Evolutionary conservation across 2,888 invertebrate genomes (phyloP), one percentile per base, ranked within the genome.

Genomic region (Agrypnus murinus): DNA sequence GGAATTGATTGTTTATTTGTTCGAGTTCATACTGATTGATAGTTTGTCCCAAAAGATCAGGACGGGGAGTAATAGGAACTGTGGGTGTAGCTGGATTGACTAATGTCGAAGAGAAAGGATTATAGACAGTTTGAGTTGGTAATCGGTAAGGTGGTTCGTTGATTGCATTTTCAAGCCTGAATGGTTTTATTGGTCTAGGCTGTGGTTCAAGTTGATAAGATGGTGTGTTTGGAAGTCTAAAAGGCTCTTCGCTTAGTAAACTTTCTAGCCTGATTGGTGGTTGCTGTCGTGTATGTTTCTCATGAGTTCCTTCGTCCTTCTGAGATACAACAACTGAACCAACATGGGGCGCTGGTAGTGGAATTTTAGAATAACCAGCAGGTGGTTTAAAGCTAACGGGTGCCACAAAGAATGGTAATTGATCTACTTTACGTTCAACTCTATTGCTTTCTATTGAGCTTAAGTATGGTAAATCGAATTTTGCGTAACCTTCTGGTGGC

Each of bases 361-460:
- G 92, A 73, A 95, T 95, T 85, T 95, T 95, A 0, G 93, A 92
- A 81, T 94, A 95, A 2, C 95, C 95, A 55, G 90, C 88, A 0
- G 95, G 95, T n/a, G 95, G 92, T 76, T 92, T 92, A 79, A 95
- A 95, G 79, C 93, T 95, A 19, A 95, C 84, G 0, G 95, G 95
- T 0, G 95, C 95, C 6, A 95, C 95, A 78, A 95, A 95, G 84
- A 95, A 95, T 0, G 95, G 93, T 0, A 94, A 83, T 75, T 93
- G 92, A 63, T 91, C 91, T 0, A 94, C 88, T 84, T 93, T 93
- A 65, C 90, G 88, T 78, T 93, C 92, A 8, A 90, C 89, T 65
- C 92, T 87, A 73, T 89, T 90, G 46, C 87, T 87, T 75, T 93
- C 92, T 43, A 93, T 87, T 15, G 90, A 91, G 0, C 95, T 95